phyloP scores from a whole-genome alignment of 2,888 invertebrate species.

The Plutella xylostella region DNA sequence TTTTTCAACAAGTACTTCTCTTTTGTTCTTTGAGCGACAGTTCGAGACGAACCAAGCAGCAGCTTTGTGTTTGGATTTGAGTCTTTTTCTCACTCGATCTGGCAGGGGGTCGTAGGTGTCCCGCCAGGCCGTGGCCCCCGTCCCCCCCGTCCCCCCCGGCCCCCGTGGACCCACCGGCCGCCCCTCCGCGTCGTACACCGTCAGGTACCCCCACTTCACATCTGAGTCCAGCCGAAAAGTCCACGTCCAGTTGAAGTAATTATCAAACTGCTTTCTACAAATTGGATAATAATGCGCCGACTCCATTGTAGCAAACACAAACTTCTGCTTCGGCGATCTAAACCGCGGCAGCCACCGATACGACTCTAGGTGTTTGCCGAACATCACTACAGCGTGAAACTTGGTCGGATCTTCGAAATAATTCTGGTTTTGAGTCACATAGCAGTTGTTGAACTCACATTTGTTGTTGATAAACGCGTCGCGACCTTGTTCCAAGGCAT shows the following conservation, averaged over 20 bases:
- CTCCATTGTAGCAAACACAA: conserved; percentile 34
- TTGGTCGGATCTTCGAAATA: too few species aligned
- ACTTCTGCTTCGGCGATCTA: conserved; percentile 35
- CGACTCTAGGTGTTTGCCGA: too few species aligned
- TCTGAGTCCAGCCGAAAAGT: conserved; percentile 42
- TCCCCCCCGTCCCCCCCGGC: conserved; percentile 30
- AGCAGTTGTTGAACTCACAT: neutral
- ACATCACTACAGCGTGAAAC: neutral
- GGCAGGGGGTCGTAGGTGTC: conserved; percentile 27
- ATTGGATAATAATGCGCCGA: conserved; percentile 31
- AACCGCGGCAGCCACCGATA: conserved; percentile 25
- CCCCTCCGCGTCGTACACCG: conserved; percentile 26
- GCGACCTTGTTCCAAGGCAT: too few species aligned
- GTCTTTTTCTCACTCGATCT: conserved; percentile 21
- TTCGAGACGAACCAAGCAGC: conserved; percentile 37
- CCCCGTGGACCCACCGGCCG: conserved; percentile 29
- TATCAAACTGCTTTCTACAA: conserved; percentile 24
- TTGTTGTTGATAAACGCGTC: neutral
- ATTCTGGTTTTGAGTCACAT: too few species aligned
- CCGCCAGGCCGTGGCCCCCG: conserved; percentile 28
- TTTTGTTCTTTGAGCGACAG: conserved; percentile 24
- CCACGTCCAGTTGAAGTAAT: conserved; percentile 45
- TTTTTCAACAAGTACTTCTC: conserved; percentile 21
- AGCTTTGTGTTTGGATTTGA: conserved; percentile 27
- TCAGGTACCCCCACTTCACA: conserved; percentile 32